phyloP scores from a whole-genome alignment of 2,113 vertebrate genomes.

The Protobothrops flavoviridis region DNA sequence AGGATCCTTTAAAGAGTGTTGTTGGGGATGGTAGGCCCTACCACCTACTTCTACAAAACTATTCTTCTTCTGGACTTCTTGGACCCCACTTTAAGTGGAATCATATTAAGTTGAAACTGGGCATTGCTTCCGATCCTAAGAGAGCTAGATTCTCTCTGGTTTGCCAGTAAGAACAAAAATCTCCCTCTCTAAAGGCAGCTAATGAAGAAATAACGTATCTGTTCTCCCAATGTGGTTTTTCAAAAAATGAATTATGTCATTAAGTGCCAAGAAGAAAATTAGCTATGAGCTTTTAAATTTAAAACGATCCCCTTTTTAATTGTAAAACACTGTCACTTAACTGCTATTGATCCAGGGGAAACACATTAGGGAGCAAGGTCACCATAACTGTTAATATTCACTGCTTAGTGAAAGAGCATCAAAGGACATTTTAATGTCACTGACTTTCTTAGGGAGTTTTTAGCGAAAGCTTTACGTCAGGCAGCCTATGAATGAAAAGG shows the following conservation, averaged over 20 bases:
- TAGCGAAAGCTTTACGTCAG: slow-evolving; percentile 83
- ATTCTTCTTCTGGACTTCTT: not conserved
- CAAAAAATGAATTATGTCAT: slow-evolving; percentile 79
- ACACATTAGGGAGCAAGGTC: slow-evolving; percentile 97
- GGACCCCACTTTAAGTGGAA: not conserved
- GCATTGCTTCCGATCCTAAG: slow-evolving; percentile 44
- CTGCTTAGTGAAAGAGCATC: slow-evolving; percentile 97
- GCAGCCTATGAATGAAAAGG: slow-evolving; percentile 97
- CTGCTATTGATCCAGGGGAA: slow-evolving; percentile 96
- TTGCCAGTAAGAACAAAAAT: slow-evolving; percentile 49
- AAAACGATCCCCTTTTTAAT: slow-evolving; percentile 91
- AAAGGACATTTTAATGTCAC: slow-evolving; percentile 99
- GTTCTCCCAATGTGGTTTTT: slow-evolving; percentile 74
- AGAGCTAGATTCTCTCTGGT: not conserved
- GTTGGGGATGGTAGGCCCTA: not conserved
- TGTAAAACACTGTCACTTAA: slow-evolving; percentile 99
- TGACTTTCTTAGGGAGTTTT: slow-evolving; percentile 98
- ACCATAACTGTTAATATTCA: slow-evolving; percentile 97
- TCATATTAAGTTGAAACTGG: slow-evolving; percentile 5
- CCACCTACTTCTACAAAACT: not conserved
- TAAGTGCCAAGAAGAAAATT: slow-evolving; percentile 82
- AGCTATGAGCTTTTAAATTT: slow-evolving; percentile 83
- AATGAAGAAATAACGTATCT: slow-evolving; percentile 57
- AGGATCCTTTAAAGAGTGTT: not conserved
- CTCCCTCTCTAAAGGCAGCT: slow-evolving; percentile 45